Percentiles rank a stretch among this genome's conserved stretches.
phyloP scores from a whole-genome alignment of 53 echinoderm and acorn worm genomes.

The Temnopleurus reevesii region DNA sequence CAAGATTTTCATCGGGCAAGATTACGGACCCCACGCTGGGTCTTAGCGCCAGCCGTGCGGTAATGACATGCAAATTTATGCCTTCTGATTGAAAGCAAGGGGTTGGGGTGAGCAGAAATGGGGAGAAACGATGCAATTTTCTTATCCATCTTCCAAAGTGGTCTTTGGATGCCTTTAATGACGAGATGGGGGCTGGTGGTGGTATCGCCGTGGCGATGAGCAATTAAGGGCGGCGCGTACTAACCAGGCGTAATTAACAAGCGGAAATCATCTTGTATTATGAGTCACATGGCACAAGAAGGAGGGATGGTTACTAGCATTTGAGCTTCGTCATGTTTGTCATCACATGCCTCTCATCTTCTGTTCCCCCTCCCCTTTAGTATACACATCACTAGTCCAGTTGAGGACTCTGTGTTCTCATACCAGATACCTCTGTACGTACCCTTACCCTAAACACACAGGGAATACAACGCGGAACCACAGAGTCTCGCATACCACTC shows the following conservation, averaged over 20 bases:
- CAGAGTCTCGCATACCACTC: no score
- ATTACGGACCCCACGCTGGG: slow-evolving; percentile 22
- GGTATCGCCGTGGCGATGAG: slow-evolving; percentile 24
- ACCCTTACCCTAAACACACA: no score
- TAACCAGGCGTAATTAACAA: slow-evolving; percentile 60
- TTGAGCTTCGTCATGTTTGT: background rate
- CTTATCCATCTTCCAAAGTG: background rate
- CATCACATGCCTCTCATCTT: background rate
- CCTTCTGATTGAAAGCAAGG: background rate
- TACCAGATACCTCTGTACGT: no score
- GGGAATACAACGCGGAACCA: no score
- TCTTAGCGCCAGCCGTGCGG: background rate
- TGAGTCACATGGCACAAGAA: slow-evolving; percentile 37
- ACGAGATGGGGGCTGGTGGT: background rate
- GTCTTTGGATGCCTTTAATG: background rate
- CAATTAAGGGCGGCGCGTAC: slow-evolving; percentile 48
- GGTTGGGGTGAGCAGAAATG: background rate
- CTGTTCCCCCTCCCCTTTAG: background rate
- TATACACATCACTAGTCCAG: background rate
- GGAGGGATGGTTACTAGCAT: slow-evolving; percentile 23
- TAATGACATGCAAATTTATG: slow-evolving; percentile 37
- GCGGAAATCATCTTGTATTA: slow-evolving; percentile 57
- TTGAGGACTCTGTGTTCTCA: no score
- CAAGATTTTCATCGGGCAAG: background rate
- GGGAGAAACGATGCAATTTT: background rate